Evolutionary conservation across 2,797 vertebrate species (phyloP).

Genomic region (Sternarchorhynchus goeldii): DNA sequence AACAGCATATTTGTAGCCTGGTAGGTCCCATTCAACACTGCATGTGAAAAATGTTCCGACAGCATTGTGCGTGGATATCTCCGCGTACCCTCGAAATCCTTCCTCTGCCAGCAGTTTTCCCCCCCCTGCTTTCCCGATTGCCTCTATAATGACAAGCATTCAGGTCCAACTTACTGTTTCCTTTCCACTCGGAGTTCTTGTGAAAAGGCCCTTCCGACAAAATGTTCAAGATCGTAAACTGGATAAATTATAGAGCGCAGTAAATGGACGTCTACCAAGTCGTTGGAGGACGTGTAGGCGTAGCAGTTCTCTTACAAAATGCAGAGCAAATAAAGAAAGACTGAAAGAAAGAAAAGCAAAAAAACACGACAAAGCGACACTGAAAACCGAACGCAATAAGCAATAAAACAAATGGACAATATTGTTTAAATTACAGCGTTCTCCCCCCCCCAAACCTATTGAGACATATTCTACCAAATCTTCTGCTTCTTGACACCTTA

Average conservation of each 20-base stretch:
- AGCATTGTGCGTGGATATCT: no score
- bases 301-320: not conserved
- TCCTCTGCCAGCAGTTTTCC: not conserved
- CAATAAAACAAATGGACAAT: not conserved
- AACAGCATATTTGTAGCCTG: not conserved
- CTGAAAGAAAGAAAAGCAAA: not conserved
- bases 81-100: no score
- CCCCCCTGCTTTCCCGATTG: not conserved
- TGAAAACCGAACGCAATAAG: not conserved
- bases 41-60: no score
- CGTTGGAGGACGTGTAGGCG: not conserved
- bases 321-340: not conserved
- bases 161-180: not conserved
- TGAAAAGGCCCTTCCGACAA: not conserved
- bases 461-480: not conserved
- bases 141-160: not conserved
- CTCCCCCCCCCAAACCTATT: no score
- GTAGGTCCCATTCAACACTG: not conserved
- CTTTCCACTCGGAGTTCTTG: not conserved
- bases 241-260: not conserved
- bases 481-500: not conserved
- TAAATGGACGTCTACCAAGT: not conserved
- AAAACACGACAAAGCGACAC: not conserved
- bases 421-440: not conserved
- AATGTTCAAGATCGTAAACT: not conserved